Conservation (phyloP, 2,797 vertebrate species). For the Pangasius krempfi region DNA sequence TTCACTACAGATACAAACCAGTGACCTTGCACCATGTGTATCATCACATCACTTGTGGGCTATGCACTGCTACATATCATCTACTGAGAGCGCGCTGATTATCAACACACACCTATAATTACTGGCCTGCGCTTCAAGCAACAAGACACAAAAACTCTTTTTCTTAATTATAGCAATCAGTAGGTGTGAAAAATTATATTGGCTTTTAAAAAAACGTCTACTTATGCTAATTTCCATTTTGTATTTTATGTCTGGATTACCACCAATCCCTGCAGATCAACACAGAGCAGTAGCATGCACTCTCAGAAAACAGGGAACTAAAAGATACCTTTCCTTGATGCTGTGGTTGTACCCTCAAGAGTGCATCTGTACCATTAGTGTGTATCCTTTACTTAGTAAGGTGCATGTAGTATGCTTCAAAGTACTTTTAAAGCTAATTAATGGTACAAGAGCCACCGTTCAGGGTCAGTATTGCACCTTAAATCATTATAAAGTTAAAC, state of each 20-base stretch:
- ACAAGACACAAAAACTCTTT: neutral
- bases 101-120: slow-evolving; percentile 19
- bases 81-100: neutral
- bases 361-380: neutral
- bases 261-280: neutral
- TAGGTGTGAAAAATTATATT: neutral
- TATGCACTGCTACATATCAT: slow-evolving; percentile 36
- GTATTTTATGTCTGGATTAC: neutral
- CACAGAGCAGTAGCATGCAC: neutral
- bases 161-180: neutral
- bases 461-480: neutral
- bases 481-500: neutral
- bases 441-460: neutral
- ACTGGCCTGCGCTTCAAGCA: neutral
- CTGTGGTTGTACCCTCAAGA: neutral
- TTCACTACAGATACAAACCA: slow-evolving; percentile 65
- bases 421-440: slow-evolving; percentile 14
- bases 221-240: neutral
- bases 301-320: neutral
- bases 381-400: neutral
- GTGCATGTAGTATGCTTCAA: neutral
- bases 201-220: neutral
- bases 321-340: neutral
- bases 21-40: slow-evolving; percentile 67
- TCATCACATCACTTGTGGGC: slow-evolving; percentile 27